A percentile compares a stretch with the other conserved stretches of the same genome.
These are phyloP conservation scores for Limnothrissa miodon DNA, from an alignment of 2,113 vertebrate genomes.

Conservation along the genomic window DNA sequence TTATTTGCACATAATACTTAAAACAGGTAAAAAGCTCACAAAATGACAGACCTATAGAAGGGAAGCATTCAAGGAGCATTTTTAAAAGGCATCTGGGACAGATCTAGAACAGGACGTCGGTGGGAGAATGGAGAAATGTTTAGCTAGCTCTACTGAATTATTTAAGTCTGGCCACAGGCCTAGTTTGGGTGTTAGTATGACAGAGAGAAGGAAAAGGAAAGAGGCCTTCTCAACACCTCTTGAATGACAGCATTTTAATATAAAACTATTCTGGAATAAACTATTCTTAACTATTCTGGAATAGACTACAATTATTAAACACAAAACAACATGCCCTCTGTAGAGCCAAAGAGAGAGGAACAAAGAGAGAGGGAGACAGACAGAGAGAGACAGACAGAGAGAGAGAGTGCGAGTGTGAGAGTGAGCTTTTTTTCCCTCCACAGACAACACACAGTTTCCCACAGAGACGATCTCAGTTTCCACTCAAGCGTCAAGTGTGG, in stretches of 20 bases:
- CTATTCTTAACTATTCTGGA: constrained; percentile 40
- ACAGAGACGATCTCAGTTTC: too few relatives aligned
- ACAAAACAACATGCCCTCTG: constrained; percentile 22
- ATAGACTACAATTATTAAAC: constrained; percentile 36
- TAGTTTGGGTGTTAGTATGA: not conserved
- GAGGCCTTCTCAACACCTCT: constrained; percentile 19
- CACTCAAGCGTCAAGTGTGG: constrained; percentile 6
- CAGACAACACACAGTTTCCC: constrained; percentile 21
- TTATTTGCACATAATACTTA: too few relatives aligned
- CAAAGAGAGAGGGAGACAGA: constrained; percentile 36
- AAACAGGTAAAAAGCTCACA: too few relatives aligned
- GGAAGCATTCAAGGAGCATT: too few relatives aligned
- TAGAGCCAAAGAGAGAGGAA: constrained; percentile 27
- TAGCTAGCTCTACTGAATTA: not conserved
- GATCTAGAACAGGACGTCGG: too few relatives aligned
- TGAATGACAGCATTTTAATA: constrained; percentile 45
- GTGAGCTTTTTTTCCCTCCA: too few relatives aligned
- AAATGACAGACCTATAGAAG: too few relatives aligned
- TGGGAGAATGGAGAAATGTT: too few relatives aligned
- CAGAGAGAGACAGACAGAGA: constrained; percentile 32
- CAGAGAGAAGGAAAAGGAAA: not conserved
- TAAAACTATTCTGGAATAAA: constrained; percentile 38
- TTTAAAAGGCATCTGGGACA: too few relatives aligned
- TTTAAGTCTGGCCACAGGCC: not conserved
- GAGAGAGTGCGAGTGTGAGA: constrained; percentile 34